Percentiles rank a stretch among this genome's conserved stretches.
Conservation (phyloP, 2,888 invertebrate genomes). For the Nomada ferruginata region DNA sequence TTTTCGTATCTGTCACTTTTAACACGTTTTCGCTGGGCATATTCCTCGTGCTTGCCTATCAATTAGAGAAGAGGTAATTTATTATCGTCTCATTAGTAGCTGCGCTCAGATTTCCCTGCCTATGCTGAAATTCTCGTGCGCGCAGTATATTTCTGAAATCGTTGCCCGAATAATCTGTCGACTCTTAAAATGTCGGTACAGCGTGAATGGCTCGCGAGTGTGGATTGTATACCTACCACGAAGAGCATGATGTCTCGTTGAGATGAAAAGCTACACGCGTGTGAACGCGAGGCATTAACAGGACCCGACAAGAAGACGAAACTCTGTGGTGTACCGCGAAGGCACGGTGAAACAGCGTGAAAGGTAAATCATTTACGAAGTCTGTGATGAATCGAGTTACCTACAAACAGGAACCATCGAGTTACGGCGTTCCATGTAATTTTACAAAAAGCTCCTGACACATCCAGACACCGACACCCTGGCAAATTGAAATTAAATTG, state of each 20-base stretch:
- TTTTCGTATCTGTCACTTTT: neutral
- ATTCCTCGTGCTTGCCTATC: neutral
- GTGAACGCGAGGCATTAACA: neutral
- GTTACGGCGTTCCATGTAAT: slow-evolving; percentile 24
- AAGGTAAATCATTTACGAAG: slow-evolving; percentile 54
- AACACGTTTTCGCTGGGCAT: neutral
- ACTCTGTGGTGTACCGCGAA: neutral
- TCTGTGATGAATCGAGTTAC: slow-evolving; percentile 24
- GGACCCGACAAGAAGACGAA: neutral
- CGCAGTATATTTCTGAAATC: neutral
- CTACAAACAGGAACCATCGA: slow-evolving; percentile 15
- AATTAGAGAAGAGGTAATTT: neutral
- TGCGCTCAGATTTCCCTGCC: too few relatives aligned
- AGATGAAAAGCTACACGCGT: slow-evolving; percentile 23
- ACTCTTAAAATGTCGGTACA: neutral
- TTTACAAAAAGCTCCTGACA: slow-evolving; percentile 3
- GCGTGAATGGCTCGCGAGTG: slow-evolving; percentile 25
- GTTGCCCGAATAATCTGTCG: neutral
- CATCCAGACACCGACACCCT: neutral
- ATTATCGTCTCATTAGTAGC: too few relatives aligned
- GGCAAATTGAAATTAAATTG: neutral
- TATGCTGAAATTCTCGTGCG: neutral
- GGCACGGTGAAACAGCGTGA: neutral
- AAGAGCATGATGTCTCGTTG: neutral
- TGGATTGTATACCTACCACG: neutral